Conservation (phyloP, 2,113 vertebrate species). For the Chloebia gouldiae region DNA sequence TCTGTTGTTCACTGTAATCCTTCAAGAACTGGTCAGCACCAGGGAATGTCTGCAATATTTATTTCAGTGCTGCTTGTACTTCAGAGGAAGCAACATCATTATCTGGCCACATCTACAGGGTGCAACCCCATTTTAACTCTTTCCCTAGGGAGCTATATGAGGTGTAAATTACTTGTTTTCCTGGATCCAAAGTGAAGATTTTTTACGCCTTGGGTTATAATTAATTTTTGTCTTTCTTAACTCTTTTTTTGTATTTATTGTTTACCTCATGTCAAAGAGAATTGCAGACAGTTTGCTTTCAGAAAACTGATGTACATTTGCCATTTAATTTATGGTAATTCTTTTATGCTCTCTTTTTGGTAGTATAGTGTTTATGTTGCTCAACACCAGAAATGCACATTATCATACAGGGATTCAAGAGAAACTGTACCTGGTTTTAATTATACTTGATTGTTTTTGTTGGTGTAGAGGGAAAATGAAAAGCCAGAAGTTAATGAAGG, state of each 20-base stretch:
- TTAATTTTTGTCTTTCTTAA: fast-evolving
- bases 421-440: not conserved
- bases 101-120: not conserved
- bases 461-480: not conserved
- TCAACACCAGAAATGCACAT: not conserved
- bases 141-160: not conserved
- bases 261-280: not conserved
- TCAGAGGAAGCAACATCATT: not conserved
- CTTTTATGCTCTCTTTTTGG: not conserved
- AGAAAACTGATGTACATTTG: not conserved
- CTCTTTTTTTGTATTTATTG: fast-evolving
- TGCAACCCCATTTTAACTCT: not conserved
- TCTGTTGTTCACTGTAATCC: not conserved
- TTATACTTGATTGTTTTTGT: not conserved
- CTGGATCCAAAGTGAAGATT: not conserved
- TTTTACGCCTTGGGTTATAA: not conserved
- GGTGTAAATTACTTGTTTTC: not conserved
- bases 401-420: not conserved
- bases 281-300: not conserved
- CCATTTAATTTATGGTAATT: not conserved
- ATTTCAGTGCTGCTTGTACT: not conserved
- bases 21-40: not conserved
- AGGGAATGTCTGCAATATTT: not conserved
- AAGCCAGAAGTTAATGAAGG: not conserved
- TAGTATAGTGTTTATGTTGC: not conserved